These are phyloP conservation scores for Echinometra lucunter DNA, from an alignment of 53 echinoderm and acorn worm genomes.

Conservation along the genomic window DNA sequence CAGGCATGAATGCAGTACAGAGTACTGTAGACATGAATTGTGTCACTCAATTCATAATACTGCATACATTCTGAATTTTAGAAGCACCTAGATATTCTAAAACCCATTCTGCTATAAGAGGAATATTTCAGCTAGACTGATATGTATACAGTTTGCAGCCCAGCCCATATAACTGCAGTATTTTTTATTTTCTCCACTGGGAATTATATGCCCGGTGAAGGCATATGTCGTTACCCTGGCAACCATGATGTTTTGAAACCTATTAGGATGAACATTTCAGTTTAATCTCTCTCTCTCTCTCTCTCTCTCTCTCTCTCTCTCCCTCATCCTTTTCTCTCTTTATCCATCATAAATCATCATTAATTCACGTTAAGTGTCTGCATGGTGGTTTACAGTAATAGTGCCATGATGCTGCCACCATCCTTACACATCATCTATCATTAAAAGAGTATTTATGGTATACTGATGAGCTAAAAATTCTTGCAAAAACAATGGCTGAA, in stretches of 20 bases:
- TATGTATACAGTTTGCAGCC: background rate
- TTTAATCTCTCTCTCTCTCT: background rate
- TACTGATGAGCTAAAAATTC: too few relatives aligned
- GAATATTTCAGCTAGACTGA: background rate
- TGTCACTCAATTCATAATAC: too few relatives aligned
- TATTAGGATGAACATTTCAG: background rate
- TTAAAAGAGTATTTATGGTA: too few relatives aligned
- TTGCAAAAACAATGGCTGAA: too few relatives aligned
- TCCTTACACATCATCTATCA: too few relatives aligned
- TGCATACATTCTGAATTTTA: too few relatives aligned
- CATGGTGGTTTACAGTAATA: too few relatives aligned
- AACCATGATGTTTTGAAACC: background rate
- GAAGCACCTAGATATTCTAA: too few relatives aligned
- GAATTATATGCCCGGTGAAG: background rate
- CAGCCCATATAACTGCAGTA: background rate
- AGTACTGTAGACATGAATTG: background rate
- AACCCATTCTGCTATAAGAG: too few relatives aligned
- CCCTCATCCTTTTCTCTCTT: background rate
- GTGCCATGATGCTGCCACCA: too few relatives aligned
- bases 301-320: background rate
- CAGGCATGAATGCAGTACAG: background rate
- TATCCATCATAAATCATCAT: background rate
- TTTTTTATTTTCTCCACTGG: background rate
- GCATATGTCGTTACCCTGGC: background rate
- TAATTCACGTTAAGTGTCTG: background rate